phyloP scores from a whole-genome alignment of 2,797 vertebrate species.

The Acanthopagrus latus region DNA sequence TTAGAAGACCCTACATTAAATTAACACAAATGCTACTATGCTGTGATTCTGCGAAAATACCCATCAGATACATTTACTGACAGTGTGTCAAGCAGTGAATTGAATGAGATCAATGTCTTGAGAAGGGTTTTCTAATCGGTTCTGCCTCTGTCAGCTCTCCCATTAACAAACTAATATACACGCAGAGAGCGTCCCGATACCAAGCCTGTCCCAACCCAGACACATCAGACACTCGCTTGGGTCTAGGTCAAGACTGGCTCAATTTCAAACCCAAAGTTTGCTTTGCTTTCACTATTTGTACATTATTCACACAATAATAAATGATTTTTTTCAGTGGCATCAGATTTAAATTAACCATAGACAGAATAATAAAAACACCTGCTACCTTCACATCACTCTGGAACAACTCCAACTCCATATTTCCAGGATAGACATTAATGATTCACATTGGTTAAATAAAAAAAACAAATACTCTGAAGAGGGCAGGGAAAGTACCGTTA shows the following conservation, averaged over 20 bases:
- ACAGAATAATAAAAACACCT: constrained; percentile 79
- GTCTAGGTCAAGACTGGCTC: constrained; percentile 83
- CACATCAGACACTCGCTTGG: constrained; percentile 47
- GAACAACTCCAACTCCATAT: constrained; percentile 55
- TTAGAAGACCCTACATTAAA: constrained; percentile 81
- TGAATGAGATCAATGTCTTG: constrained; percentile 62
- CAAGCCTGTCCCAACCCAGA: constrained; percentile 63
- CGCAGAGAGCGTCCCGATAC: constrained; percentile 77
- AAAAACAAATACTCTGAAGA: constrained; percentile 39
- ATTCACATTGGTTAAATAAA: constrained; percentile 64
- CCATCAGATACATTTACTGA: constrained; percentile 64
- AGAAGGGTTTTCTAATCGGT: constrained; percentile 64
- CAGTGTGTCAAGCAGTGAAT: constrained; percentile 60
- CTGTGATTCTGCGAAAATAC: constrained; percentile 76
- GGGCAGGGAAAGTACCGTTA: constrained; percentile 78
- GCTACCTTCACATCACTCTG: constrained; percentile 85
- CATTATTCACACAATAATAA: constrained; percentile 88
- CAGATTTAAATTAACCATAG: constrained; percentile 83
- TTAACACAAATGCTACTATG: constrained; percentile 77
- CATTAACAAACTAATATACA: constrained; percentile 83
- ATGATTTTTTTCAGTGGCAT: constrained; percentile 86
- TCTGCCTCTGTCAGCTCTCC: constrained; percentile 68
- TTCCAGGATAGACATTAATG: constrained; percentile 52
- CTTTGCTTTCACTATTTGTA: constrained; percentile 84
- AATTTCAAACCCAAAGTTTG: constrained; percentile 78